Conservation (phyloP, 2,797 vertebrate species). For the Avahi laniger region DNA sequence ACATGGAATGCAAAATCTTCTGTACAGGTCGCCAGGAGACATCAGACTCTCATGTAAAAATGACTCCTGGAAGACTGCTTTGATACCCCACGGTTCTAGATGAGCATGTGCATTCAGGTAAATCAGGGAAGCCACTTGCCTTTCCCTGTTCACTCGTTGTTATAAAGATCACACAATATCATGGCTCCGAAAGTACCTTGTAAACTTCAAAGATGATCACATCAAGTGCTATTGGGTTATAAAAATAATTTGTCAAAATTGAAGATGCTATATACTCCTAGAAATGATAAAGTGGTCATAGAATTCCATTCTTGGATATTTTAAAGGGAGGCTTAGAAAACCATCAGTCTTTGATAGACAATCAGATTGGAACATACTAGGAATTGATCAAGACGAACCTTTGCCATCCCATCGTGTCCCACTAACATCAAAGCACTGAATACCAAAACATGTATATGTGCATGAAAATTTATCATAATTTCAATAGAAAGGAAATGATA, state of each 20-base stretch:
- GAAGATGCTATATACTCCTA: neutral
- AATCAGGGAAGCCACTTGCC: neutral
- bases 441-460: neutral
- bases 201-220: neutral
- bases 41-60: neutral
- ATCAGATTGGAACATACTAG: neutral
- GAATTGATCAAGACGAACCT: neutral
- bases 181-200: neutral
- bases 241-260: neutral
- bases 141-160: neutral
- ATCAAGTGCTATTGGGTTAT: neutral
- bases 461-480: neutral
- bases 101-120: neutral
- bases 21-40: neutral
- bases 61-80: neutral
- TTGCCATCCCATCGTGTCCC: neutral
- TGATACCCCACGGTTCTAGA: neutral
- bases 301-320: neutral
- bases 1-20: neutral
- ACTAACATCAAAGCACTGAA: neutral
- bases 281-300: neutral
- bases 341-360: neutral
- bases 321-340: neutral
- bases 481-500: neutral
- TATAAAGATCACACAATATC: neutral